A percentile compares a stretch with the other conserved stretches of the same genome.
These are phyloP conservation scores for Drosophila meridionalis DNA, from an alignment of 2,888 invertebrate genomes.

Conservation along the genomic window DNA sequence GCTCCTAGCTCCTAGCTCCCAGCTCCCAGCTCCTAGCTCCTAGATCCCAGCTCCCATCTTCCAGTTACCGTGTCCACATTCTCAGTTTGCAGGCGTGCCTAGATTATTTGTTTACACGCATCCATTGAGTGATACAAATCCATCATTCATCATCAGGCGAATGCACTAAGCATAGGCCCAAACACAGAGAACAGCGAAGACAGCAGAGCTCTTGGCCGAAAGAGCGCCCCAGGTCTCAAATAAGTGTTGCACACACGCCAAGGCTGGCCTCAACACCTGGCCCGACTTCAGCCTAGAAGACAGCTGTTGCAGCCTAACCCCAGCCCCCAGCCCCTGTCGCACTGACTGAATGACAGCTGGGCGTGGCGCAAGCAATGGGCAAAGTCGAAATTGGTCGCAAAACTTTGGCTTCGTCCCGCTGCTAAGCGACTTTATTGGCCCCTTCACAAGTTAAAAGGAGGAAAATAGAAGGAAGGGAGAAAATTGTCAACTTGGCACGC, in stretches of 20 bases:
- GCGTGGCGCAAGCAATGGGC: slow-evolving; percentile 36
- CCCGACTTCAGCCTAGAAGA: slow-evolving; percentile 17
- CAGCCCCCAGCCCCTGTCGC: background rate
- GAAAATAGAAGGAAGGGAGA: background rate
- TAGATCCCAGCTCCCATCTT: background rate
- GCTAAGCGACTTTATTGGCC: slow-evolving; percentile 28
- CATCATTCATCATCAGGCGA: slow-evolving; percentile 55
- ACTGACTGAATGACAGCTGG: slow-evolving; percentile 52
- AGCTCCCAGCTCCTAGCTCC: background rate
- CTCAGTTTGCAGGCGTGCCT: slow-evolving; percentile 38
- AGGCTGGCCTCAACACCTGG: slow-evolving; percentile 45
- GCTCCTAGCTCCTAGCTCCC: background rate
- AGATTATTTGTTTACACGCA: slow-evolving; percentile 79
- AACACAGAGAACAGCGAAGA: slow-evolving; percentile 15
- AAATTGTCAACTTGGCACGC: slow-evolving; percentile 81
- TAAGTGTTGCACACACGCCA: slow-evolving; percentile 53
- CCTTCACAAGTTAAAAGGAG: background rate
- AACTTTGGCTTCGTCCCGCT: slow-evolving; percentile 41
- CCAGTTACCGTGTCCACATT: background rate
- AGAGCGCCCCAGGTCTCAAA: slow-evolving; percentile 54
- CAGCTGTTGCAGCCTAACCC: slow-evolving; percentile 54
- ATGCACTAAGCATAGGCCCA: slow-evolving; percentile 9
- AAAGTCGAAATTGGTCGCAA: slow-evolving; percentile 38
- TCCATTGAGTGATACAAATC: slow-evolving; percentile 39
- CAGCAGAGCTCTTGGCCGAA: slow-evolving; percentile 47